Evolutionary conservation across 2,113 vertebrate species (phyloP).

Genomic region (Perca schrenkii): DNA sequence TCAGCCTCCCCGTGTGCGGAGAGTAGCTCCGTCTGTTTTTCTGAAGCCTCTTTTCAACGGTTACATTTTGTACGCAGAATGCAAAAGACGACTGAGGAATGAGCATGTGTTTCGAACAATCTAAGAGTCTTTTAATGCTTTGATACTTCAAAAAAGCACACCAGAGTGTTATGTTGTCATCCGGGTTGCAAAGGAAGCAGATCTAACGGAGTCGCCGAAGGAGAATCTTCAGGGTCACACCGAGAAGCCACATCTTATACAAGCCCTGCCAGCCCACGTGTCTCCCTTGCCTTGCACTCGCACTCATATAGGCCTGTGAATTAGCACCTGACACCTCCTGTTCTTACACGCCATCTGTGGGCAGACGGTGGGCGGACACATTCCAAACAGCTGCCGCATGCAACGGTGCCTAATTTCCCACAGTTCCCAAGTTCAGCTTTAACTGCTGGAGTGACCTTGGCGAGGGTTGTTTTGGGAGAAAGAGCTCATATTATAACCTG

Average conservation of each 20-base stretch:
- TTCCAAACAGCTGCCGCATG: slow-evolving; percentile 59
- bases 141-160: background rate
- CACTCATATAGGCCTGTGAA: slow-evolving; percentile 70
- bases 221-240: slow-evolving; percentile 84
- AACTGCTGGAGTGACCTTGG: slow-evolving; percentile 50
- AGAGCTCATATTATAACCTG: slow-evolving; percentile 10
- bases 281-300: slow-evolving; percentile 50
- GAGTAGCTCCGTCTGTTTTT: slow-evolving; percentile 83
- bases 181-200: slow-evolving; percentile 1
- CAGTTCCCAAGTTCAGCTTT: slow-evolving; percentile 47
- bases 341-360: slow-evolving; percentile 62
- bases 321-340: slow-evolving; percentile 71
- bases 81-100: slow-evolving; percentile 40
- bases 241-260: slow-evolving; percentile 85
- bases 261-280: slow-evolving; percentile 8
- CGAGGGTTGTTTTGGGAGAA: slow-evolving; percentile 16
- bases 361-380: slow-evolving; percentile 20
- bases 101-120: slow-evolving; percentile 29
- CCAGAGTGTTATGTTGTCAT: slow-evolving; percentile 11
- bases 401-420: slow-evolving; percentile 53
- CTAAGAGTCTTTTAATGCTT: slow-evolving; percentile 12
- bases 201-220: slow-evolving; percentile 65
- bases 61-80: slow-evolving; percentile 40
- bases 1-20: slow-evolving; percentile 61
- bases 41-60: slow-evolving; percentile 14